phyloP scores from a whole-genome alignment of 2,888 invertebrate species.

The Hirudinaria manillensis region DNA sequence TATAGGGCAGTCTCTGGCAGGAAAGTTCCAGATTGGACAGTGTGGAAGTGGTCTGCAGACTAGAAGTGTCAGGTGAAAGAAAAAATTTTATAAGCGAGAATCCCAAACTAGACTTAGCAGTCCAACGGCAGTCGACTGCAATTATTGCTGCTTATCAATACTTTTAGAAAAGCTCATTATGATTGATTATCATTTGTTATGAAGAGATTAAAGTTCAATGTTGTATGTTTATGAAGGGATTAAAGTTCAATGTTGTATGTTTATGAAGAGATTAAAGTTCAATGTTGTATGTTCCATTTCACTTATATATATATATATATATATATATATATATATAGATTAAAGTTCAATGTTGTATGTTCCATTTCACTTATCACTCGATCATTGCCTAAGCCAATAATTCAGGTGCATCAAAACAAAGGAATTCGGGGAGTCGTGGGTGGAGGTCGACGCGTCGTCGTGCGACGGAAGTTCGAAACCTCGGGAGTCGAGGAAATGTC shows the following conservation, averaged over 20 bases:
- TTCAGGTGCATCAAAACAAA: constrained; percentile 33
- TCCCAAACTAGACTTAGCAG: too few species aligned
- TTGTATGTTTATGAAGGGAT: too few species aligned
- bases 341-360: background rate
- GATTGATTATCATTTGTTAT: too few species aligned
- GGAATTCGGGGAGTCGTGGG: background rate
- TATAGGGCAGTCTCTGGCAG: constrained; percentile 7
- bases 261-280: too few species aligned
- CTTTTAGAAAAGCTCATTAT: too few species aligned
- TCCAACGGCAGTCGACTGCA: background rate
- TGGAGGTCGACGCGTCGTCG: constrained; percentile 29
- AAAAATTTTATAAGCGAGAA: too few species aligned
- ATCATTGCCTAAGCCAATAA: background rate
- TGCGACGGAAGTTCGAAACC: constrained; percentile 38
- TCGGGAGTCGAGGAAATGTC: constrained; percentile 47
- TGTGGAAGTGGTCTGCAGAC: constrained; percentile 40
- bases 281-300: too few species aligned
- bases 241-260: too few species aligned
- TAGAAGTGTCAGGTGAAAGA: constrained; percentile 37
- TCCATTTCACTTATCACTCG: background rate
- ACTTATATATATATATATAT: too few species aligned
- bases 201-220: too few species aligned
- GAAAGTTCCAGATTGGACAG: constrained; percentile 4
- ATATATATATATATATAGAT: too few species aligned
- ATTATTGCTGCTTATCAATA: background rate